These are phyloP conservation scores for Brachylomia viminalis DNA, from an alignment of 2,888 invertebrate genomes.

Conservation along the genomic window DNA sequence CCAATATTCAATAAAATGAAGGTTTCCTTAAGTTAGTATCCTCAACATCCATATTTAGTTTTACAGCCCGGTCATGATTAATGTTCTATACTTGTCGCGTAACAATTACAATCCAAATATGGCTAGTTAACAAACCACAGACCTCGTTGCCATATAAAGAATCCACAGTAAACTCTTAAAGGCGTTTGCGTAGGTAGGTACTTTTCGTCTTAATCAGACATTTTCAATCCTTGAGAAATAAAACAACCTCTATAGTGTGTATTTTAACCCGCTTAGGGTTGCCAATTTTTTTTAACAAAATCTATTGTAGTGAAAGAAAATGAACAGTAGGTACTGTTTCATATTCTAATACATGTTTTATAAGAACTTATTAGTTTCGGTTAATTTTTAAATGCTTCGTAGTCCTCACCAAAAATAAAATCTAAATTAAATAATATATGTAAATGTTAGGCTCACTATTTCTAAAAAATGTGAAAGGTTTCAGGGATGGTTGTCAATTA, in stretches of 20 bases:
- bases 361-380: no score
- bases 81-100: slow-evolving; percentile 36
- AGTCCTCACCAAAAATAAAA: background rate
- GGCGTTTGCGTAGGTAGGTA: slow-evolving; percentile 60
- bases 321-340: background rate
- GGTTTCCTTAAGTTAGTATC: slow-evolving; percentile 27
- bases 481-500: background rate
- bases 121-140: slow-evolving; percentile 31
- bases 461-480: background rate
- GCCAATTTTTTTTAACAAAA: background rate
- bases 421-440: background rate
- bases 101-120: slow-evolving; percentile 54
- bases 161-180: slow-evolving; percentile 18
- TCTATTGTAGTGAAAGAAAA: background rate
- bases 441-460: background rate
- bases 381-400: background rate
- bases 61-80: slow-evolving; percentile 49
- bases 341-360: no score
- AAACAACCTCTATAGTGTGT: slow-evolving; percentile 27
- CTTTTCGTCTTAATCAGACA: slow-evolving; percentile 5
- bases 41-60: slow-evolving; percentile 45
- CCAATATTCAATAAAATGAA: slow-evolving; percentile 24
- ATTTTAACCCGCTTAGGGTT: slow-evolving; percentile 17
- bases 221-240: slow-evolving; percentile 34
- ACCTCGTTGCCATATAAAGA: slow-evolving; percentile 47